Conservation (phyloP, 2,888 invertebrate species). For the Drepana falcataria region DNA sequence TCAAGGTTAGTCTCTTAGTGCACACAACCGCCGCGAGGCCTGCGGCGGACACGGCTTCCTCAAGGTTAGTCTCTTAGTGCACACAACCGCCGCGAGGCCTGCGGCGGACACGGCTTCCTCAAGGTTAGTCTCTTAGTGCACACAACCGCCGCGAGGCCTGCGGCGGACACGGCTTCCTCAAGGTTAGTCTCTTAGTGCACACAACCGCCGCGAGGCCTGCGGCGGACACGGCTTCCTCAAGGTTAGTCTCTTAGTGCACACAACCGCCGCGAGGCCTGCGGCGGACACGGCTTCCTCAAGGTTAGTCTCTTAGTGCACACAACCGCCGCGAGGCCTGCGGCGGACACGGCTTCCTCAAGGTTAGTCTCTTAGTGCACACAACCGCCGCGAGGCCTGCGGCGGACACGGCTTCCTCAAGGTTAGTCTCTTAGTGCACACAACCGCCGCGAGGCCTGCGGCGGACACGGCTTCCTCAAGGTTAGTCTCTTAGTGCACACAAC, state of each 20-base stretch:
- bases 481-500: not conserved
- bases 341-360: constrained; percentile 83
- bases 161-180: constrained; percentile 86
- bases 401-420: constrained; percentile 83
- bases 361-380: constrained; percentile 6
- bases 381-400: constrained; percentile 92
- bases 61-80: constrained; percentile 20
- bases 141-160: constrained; percentile 91
- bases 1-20: constrained; percentile 24
- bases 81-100: constrained; percentile 88
- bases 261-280: constrained; percentile 92
- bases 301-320: constrained; percentile 12
- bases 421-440: not conserved
- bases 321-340: constrained; percentile 93
- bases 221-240: constrained; percentile 86
- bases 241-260: constrained; percentile 14
- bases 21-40: constrained; percentile 86
- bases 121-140: constrained; percentile 20
- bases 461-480: constrained; percentile 82
- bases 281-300: constrained; percentile 84
- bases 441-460: constrained; percentile 92
- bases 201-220: constrained; percentile 91
- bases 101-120: constrained; percentile 88
- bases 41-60: constrained; percentile 89
- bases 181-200: constrained; percentile 17